Base-by-base conservation (phyloP, 2,797 vertebrate species). In the Rhodeus uyekii region DNA sequence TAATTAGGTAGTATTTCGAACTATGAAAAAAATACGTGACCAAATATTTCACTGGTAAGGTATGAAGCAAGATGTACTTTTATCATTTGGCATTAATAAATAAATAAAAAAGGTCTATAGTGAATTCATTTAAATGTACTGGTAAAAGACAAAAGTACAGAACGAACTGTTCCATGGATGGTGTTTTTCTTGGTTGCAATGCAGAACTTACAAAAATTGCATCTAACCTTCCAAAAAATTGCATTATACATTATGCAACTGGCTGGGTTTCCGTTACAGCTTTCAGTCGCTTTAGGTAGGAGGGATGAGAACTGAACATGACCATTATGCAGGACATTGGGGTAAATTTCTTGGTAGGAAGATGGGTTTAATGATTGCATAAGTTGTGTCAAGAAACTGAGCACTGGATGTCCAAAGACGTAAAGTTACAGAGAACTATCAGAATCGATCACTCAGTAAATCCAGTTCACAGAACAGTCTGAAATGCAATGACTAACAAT, bases 221-320 rank as follows among this genome's bases (percentile, higher is more conserved):
- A 71, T 53, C 46, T 36, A n/a, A 24, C 32, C 13, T 73, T 34
- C 29, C 10, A 53, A 24, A 74, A 76, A 39, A 38, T 78, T 67
- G 61, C 76, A 78, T 42, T 78, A 78, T 13, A 42, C 6, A 78
- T 78, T 53, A 53, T 42, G 76, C 76, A 78, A 78, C 16, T 6
- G 7, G 36, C 36, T 68, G 24, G 34, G 76, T 78, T 68, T 68
- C 63, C 48, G 63, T 68, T 39, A 42, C 8, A 55, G 22, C n/a
- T 58, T 68, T 78, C 34, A 36, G 46, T 67, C 6, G 1, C 10
- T 55, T 55, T 42, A 55, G 7, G 64, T 9, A 55, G 48, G 29
- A 29, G 12, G 18, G 18, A 44, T 14, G 14, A 75, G 27, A 76
- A 76, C 55, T 61, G 24, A 67, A 5, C 36, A 60, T 39, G n/a